Conservation (phyloP, 2,888 invertebrate species). For the Conops quadrifasciatus region DNA sequence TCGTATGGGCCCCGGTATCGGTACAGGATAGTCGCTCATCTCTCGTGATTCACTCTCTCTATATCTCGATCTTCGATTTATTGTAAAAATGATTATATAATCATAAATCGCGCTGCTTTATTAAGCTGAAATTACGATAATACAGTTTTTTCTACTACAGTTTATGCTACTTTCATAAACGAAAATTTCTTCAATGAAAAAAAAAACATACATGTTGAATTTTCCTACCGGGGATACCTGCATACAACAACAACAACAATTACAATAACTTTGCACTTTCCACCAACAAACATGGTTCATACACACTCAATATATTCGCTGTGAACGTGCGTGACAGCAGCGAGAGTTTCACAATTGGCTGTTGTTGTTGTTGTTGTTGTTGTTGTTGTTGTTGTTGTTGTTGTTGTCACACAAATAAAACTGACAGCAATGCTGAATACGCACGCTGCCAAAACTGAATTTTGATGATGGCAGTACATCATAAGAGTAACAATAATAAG, state of each 20-base stretch:
- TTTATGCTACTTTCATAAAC: no score
- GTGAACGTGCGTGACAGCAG: conserved; percentile 15
- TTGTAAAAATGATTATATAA: no score
- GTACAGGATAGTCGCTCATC: no score
- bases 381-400: conserved; percentile 5
- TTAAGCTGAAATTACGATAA: no score
- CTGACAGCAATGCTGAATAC: conserved; percentile 13
- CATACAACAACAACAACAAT: not conserved
- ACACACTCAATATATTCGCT: conserved; percentile 11
- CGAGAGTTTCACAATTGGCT: not conserved
- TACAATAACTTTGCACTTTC: not conserved
- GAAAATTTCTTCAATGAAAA: no score
- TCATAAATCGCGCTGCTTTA: no score
- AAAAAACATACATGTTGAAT: no score
- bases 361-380: not conserved
- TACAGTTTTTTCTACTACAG: no score
- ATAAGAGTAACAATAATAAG: conserved; percentile 31
- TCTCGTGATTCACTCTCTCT: no score
- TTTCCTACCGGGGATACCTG: no score
- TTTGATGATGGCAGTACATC: conserved; percentile 26
- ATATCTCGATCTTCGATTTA: no score
- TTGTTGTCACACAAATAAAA: not conserved
- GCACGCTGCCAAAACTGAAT: conserved; percentile 25
- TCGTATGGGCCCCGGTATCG: no score
- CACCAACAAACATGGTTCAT: conserved; percentile 5